Evolutionary conservation across 2,888 invertebrate genomes (phyloP).

Genomic region (Escarpia spicata): DNA sequence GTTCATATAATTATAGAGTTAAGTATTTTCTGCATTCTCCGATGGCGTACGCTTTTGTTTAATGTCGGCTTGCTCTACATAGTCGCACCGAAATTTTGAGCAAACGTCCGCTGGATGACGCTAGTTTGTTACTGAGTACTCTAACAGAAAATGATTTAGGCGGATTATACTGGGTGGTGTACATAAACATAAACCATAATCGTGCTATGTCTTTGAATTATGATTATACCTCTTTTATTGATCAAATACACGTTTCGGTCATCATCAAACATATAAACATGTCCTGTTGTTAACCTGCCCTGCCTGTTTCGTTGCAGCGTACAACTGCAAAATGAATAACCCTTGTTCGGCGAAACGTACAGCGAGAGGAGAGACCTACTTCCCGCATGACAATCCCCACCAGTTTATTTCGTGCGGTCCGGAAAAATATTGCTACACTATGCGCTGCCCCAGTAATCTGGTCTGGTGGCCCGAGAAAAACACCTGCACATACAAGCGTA

Average conservation of each 20-base stretch:
- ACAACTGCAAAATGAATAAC: constrained; percentile 41
- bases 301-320: not conserved
- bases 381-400: constrained; percentile 43
- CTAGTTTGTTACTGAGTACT: too few species aligned
- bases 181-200: too few species aligned
- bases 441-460: constrained; percentile 46
- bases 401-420: constrained; percentile 53
- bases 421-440: constrained; percentile 46
- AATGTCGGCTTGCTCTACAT: too few species aligned
- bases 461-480: constrained; percentile 45
- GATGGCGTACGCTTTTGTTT: too few species aligned
- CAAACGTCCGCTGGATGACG: too few species aligned
- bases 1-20: too few species aligned
- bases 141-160: too few species aligned
- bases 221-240: not conserved
- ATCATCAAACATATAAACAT: too few species aligned
- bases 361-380: constrained; percentile 48
- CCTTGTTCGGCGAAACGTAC: constrained; percentile 50
- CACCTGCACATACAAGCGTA: not conserved
- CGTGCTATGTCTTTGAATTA: too few species aligned
- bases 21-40: too few species aligned
- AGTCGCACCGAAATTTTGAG: too few species aligned
- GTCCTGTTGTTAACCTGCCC: not conserved
- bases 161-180: too few species aligned
- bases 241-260: not conserved